These are phyloP conservation scores for Tenrec ecaudatus DNA, from an alignment of 2,113 vertebrate genomes.

Conservation along the genomic window DNA sequence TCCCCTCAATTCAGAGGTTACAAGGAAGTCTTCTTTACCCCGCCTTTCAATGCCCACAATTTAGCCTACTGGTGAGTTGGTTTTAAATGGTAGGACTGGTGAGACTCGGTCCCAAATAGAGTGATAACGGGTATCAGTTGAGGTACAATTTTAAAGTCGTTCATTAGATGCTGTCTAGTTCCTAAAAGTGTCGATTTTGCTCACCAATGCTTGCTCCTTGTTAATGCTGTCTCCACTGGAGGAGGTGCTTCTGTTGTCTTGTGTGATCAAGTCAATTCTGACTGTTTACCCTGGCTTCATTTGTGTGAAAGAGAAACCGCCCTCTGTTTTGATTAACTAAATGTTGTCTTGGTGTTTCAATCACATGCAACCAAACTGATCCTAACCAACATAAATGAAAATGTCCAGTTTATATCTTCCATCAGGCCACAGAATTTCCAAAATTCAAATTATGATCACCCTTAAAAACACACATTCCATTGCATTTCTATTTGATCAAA, in stretches of 20 bases:
- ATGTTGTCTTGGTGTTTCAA: neutral
- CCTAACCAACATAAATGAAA: neutral
- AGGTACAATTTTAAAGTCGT: neutral
- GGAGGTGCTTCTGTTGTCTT: neutral
- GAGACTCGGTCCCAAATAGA: neutral
- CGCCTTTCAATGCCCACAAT: neutral
- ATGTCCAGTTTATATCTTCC: neutral
- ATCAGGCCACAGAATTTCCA: neutral
- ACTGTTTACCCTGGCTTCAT: neutral
- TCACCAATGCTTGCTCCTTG: neutral
- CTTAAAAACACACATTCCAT: neutral
- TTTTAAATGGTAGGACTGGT: neutral
- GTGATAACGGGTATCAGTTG: neutral
- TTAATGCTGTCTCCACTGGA: neutral
- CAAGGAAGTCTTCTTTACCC: neutral
- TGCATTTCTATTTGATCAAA: conserved; percentile 39
- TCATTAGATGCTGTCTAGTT: neutral
- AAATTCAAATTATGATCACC: neutral
- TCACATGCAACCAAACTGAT: neutral
- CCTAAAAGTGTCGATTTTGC: neutral
- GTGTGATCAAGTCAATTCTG: neutral
- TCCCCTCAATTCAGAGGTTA: conserved; percentile 45
- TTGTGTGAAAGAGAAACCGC: neutral
- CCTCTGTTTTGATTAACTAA: neutral
- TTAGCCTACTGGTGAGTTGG: neutral